A percentile compares a stretch with the other conserved stretches of the same genome.
These are phyloP conservation scores for Hesperia comma DNA, from an alignment of 2,888 invertebrate species.

Conservation along the genomic window DNA sequence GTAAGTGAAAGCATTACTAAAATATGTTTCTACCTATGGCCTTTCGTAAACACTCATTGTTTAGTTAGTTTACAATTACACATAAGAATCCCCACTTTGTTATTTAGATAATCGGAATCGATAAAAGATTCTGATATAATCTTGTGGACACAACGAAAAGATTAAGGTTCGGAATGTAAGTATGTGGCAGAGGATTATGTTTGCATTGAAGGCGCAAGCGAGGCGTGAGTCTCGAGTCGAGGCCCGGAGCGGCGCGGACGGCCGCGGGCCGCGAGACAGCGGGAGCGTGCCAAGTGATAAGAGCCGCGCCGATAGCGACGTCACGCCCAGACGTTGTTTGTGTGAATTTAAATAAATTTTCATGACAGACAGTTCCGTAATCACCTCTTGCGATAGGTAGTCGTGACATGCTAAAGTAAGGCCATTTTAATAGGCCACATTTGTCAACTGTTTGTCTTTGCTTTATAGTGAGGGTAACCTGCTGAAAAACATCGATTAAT, in stretches of 20 bases:
- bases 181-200: slow-evolving; percentile 59
- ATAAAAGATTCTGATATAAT: neutral
- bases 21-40: neutral
- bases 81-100: neutral
- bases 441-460: too few species aligned
- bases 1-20: slow-evolving; percentile 64
- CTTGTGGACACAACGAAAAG: neutral
- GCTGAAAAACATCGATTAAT: too few species aligned
- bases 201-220: slow-evolving; percentile 50
- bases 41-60: neutral
- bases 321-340: slow-evolving; percentile 84
- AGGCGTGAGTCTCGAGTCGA: slow-evolving; percentile 43
- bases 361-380: slow-evolving; percentile 84
- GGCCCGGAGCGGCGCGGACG: slow-evolving; percentile 64
- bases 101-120: neutral
- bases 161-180: slow-evolving; percentile 19
- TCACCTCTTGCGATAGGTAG: slow-evolving; percentile 78
- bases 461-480: too few species aligned
- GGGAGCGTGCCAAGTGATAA: slow-evolving; percentile 84
- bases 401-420: slow-evolving; percentile 74
- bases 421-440: too few species aligned
- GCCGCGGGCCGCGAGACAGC: slow-evolving; percentile 70
- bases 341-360: slow-evolving; percentile 84
- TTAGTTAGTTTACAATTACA: neutral
- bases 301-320: slow-evolving; percentile 83